Evolutionary conservation across 2,113 vertebrate species (phyloP).

Genomic region (Psephotus haematonotus): DNA sequence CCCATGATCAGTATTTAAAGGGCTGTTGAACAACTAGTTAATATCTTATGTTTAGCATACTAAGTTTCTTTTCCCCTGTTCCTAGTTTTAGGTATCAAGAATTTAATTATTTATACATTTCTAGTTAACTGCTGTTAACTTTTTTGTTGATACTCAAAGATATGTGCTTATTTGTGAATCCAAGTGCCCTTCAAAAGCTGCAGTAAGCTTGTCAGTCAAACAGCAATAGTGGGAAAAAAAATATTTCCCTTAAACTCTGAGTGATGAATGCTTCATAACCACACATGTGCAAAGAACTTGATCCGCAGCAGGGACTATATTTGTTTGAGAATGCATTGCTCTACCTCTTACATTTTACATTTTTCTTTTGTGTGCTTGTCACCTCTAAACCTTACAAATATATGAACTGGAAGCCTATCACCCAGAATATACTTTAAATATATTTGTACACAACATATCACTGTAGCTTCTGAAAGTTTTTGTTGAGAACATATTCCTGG

Average conservation of each 20-base stretch:
- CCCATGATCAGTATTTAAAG: neutral
- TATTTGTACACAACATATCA: neutral
- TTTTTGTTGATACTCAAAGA: neutral
- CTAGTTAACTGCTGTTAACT: neutral
- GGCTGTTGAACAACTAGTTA: neutral
- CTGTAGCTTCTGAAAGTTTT: neutral
- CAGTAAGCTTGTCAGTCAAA: neutral
- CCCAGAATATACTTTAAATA: neutral
- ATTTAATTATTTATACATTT: neutral
- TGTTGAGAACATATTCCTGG: neutral
- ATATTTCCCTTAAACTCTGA: neutral
- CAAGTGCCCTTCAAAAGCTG: neutral
- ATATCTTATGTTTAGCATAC: neutral
- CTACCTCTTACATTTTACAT: neutral
- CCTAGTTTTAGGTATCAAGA: neutral
- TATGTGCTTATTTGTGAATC: neutral
- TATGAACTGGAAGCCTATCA: neutral
- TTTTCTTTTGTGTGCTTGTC: neutral
- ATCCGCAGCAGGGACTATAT: neutral
- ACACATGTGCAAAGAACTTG: neutral
- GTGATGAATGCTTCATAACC: neutral
- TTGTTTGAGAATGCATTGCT: neutral
- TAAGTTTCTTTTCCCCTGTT: neutral
- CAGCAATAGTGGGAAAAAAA: neutral
- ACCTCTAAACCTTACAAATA: neutral